Base-by-base conservation (phyloP, 2,888 invertebrate genomes). In the Keiferia lycopersicella region DNA sequence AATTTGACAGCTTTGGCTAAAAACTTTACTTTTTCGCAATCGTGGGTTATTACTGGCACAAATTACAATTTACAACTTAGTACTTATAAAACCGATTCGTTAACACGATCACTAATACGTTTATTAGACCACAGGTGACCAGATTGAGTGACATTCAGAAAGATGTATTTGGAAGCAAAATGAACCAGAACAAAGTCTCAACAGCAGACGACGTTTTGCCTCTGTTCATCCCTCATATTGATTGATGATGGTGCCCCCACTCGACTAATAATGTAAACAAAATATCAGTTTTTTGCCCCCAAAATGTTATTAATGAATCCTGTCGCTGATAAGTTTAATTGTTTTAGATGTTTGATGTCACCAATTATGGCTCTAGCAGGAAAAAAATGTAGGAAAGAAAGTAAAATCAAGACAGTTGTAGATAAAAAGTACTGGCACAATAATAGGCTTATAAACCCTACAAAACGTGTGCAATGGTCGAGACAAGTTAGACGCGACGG, bases 251-350 rank as follows among this genome's bases (percentile, higher is more conserved):
- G 80, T 74, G 75, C 78, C 74, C 79, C 81, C 86, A 84, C 86
- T 87, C 79, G 78, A 84, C 85, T 88, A 86, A 90, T 89, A 89
- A 91, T 84, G 88, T 91, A 90, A 91, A 91, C 91, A 91, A 89
- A 88, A 84, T 83, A 83, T 78, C 79, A 74, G 77, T 83, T 88
- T 88, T 86, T 84, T 83, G 76, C 74, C 69, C 4, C 74, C 76
- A 70, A 81, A 83, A 81, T 72, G 75, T 86, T 86, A 88, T 85
- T 86, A 88, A 90, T 87, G 86, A 86, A 83, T 79, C 73, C 72
- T 69, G 70, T 69, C 71, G 81, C 75, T 83, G 86, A 88, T 86
- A 84, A 82, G 72, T 83, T 83, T 87, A 88, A 90, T 88, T 91
- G 86, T 85, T 84, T 81, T 75, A 73, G 77, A 82, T 83, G 79